Conservation (phyloP, 1,140 invertebrate species). For the Macrotrachela quadricornifera region DNA sequence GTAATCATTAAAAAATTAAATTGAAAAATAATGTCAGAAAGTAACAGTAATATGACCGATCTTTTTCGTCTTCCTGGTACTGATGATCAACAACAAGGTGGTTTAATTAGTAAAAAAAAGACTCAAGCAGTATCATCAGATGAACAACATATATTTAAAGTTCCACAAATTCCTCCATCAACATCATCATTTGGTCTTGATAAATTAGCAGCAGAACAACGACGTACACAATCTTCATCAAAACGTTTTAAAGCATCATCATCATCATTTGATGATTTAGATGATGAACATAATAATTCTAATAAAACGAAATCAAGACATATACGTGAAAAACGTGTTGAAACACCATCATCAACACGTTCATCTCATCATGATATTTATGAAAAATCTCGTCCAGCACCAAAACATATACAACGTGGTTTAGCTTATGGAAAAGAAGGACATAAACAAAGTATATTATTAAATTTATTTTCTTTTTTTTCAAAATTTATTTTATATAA, state of each 20-base stretch:
- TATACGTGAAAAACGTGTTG: slow-evolving; percentile 27
- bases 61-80: slow-evolving; percentile 60
- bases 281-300: slow-evolving; percentile 27
- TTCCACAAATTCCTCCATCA: slow-evolving; percentile 35
- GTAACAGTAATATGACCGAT: slow-evolving; percentile 10
- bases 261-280: too few relatives aligned
- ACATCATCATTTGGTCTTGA: slow-evolving; percentile 1
- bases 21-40: too few relatives aligned
- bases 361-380: not conserved
- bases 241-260: too few relatives aligned
- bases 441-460: slow-evolving; percentile 19
- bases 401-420: slow-evolving; percentile 2
- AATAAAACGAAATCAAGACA: slow-evolving; percentile 34
- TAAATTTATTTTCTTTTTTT: not conserved
- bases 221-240: slow-evolving; percentile 61
- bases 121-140: slow-evolving; percentile 26
- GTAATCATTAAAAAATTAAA: too few relatives aligned
- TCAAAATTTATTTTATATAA: not conserved
- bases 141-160: slow-evolving; percentile 40
- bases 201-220: slow-evolving; percentile 16
- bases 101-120: slow-evolving; percentile 57
- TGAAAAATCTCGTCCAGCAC: not conserved
- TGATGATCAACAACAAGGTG: slow-evolving; percentile 46
- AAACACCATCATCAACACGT: slow-evolving; percentile 9
- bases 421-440: slow-evolving; percentile 9